Percentiles rank a stretch among this genome's conserved stretches.
Evolutionary conservation across 2,113 vertebrate species (phyloP).

Genomic region (Xiphophorus maculatus): DNA sequence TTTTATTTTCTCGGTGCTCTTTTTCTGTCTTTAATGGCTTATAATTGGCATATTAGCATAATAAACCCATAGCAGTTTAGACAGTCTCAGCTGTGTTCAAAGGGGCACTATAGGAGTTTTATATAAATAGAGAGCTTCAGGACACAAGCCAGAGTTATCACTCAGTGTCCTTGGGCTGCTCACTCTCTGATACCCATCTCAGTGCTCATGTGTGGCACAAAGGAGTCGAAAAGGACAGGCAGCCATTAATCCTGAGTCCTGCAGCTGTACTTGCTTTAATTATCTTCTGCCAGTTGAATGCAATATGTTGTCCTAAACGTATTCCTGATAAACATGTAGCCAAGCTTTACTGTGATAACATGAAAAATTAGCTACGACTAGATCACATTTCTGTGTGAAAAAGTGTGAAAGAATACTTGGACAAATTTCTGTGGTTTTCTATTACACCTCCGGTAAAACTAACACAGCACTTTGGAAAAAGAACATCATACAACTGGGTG

Average conservation of each 20-base stretch:
- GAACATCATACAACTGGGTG: too few relatives aligned
- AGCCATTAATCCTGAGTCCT: background rate
- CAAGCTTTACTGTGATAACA: too few relatives aligned
- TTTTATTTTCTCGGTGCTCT: background rate
- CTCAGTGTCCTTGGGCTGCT: slow-evolving; percentile 51
- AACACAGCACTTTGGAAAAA: too few relatives aligned
- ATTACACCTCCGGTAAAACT: too few relatives aligned
- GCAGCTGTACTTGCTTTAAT: background rate
- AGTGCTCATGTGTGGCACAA: slow-evolving; percentile 17
- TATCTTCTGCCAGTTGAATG: background rate
- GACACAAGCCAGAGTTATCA: slow-evolving; percentile 39
- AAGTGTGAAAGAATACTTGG: background rate
- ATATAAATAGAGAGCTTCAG: background rate
- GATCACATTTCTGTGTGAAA: background rate
- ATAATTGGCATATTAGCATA: background rate
- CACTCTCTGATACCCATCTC: slow-evolving; percentile 48
- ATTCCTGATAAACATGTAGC: too few relatives aligned
- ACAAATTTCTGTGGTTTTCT: background rate
- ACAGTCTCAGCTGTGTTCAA: slow-evolving; percentile 1
- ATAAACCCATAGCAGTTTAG: background rate
- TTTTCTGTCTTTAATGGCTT: background rate
- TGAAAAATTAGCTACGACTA: background rate
- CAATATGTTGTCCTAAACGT: too few relatives aligned
- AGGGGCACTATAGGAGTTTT: slow-evolving; percentile 19
- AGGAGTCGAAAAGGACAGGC: slow-evolving; percentile 8